phyloP scores from a whole-genome alignment of 2,888 invertebrate genomes.

The Ypsolopha scabrella region DNA sequence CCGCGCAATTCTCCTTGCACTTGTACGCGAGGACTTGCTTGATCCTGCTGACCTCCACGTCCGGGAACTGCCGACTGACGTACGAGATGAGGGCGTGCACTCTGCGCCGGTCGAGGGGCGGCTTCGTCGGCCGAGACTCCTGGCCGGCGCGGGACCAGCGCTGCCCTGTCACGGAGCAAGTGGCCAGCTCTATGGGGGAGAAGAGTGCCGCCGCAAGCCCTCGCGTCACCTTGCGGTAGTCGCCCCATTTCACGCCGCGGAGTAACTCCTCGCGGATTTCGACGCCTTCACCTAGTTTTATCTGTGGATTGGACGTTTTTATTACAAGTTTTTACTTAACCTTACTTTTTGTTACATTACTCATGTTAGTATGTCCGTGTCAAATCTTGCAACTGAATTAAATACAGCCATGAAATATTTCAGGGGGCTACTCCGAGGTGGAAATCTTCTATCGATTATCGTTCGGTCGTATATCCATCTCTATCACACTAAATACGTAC shows the following conservation, averaged over 20 bases:
- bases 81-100: conserved; percentile 83
- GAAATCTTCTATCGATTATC: too few species aligned
- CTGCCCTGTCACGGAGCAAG: conserved; percentile 81
- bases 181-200: conserved; percentile 79
- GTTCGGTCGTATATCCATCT: too few species aligned
- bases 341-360: too few species aligned
- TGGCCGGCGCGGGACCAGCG: conserved; percentile 81
- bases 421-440: too few species aligned
- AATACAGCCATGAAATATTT: too few species aligned
- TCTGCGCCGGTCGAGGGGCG: conserved; percentile 77
- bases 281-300: conserved; percentile 79
- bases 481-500: too few species aligned
- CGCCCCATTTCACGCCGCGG: conserved; percentile 80
- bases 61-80: conserved; percentile 79
- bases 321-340: too few species aligned
- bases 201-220: conserved; percentile 81
- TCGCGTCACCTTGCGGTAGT: conserved; percentile 79
- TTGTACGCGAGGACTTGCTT: conserved; percentile 83
- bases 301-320: conserved; percentile 42
- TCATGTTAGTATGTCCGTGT: too few species aligned
- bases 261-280: conserved; percentile 79
- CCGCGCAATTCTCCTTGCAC: conserved; percentile 83
- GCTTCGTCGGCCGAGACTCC: conserved; percentile 80
- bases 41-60: conserved; percentile 80
- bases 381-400: too few species aligned